phyloP scores from a whole-genome alignment of 2,888 invertebrate species.

The Alviniconcha strummeri region DNA sequence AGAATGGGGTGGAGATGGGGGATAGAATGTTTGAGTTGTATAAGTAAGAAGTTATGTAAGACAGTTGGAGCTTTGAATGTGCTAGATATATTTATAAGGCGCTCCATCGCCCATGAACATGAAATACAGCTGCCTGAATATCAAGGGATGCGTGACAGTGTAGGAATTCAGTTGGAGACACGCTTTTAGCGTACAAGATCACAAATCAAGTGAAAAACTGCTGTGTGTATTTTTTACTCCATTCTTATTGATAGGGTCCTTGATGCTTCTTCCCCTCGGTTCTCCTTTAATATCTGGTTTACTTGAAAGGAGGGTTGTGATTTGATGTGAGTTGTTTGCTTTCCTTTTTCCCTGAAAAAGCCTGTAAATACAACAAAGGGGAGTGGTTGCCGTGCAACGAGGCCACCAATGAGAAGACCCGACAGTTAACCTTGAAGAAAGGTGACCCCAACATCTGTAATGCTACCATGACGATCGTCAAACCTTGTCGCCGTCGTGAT shows the following conservation, averaged over 20 bases:
- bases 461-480: slow-evolving; percentile 37
- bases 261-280: too few relatives aligned
- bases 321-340: neutral
- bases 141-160: too few relatives aligned
- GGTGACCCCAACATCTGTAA: slow-evolving; percentile 34
- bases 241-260: too few relatives aligned
- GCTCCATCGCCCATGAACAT: too few relatives aligned
- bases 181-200: too few relatives aligned
- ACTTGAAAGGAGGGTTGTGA: too few relatives aligned
- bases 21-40: neutral
- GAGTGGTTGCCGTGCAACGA: slow-evolving; percentile 44
- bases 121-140: too few relatives aligned
- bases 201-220: too few relatives aligned
- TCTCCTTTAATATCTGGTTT: too few relatives aligned
- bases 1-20: neutral
- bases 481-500: slow-evolving; percentile 35
- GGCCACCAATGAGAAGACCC: slow-evolving; percentile 31
- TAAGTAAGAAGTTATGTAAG: neutral
- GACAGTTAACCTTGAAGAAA: slow-evolving; percentile 36
- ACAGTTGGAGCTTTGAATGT: neutral
- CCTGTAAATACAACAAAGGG: slow-evolving; percentile 45
- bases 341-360: slow-evolving; percentile 32
- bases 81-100: too few relatives aligned
- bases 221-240: too few relatives aligned
- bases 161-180: too few relatives aligned